Evolutionary conservation across 1,140 invertebrate genomes (phyloP).

Genomic region (Lamellibrachia luymesi): DNA sequence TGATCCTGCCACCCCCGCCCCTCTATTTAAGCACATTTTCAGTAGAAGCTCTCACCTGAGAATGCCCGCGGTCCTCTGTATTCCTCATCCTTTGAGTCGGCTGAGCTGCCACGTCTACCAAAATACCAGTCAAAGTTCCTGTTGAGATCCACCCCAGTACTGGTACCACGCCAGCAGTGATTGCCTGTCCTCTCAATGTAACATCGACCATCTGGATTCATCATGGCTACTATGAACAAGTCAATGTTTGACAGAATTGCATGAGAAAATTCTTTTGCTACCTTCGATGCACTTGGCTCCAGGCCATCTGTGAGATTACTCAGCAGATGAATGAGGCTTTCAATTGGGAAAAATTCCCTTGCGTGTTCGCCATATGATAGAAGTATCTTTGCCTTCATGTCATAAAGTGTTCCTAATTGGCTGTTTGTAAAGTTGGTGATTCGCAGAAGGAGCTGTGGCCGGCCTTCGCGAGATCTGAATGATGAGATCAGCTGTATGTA

Average conservation of each 20-base stretch:
- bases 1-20: neutral
- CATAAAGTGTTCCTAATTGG: constrained; percentile 4
- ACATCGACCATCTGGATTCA: constrained; percentile 50
- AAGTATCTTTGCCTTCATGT: constrained; percentile 40
- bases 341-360: constrained; percentile 51
- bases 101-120: constrained; percentile 47
- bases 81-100: constrained; percentile 45
- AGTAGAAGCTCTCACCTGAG: constrained; percentile 40
- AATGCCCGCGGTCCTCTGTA: constrained; percentile 45
- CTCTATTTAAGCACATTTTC: neutral
- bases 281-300: constrained; percentile 7
- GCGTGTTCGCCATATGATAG: constrained; percentile 54
- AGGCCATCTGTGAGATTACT: constrained; percentile 41
- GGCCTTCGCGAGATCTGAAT: constrained; percentile 36
- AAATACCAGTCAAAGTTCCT: constrained; percentile 54
- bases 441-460: constrained; percentile 40
- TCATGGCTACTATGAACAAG: constrained; percentile 45
- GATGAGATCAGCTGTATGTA: constrained; percentile 34
- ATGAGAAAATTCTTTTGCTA: constrained; percentile 28
- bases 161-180: constrained; percentile 52
- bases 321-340: constrained; percentile 45
- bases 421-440: constrained; percentile 41
- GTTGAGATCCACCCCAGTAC: constrained; percentile 48
- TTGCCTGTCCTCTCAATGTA: constrained; percentile 44
- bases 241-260: constrained; percentile 42